These are phyloP conservation scores for Dunckerocampus dactyliophorus DNA, from an alignment of 2,113 vertebrate genomes.

Conservation along the genomic window DNA sequence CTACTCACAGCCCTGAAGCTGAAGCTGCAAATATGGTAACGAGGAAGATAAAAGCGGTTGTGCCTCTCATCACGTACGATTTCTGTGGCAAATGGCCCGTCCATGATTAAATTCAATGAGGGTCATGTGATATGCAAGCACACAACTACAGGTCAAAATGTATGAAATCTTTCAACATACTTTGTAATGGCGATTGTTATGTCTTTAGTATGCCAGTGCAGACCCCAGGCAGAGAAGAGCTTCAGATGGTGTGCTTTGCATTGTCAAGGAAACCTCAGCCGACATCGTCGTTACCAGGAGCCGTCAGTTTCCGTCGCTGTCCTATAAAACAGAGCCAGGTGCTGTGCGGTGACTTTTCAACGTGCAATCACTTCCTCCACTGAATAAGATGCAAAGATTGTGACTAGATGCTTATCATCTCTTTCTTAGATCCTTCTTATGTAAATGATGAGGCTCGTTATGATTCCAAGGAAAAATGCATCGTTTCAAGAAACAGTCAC, in stretches of 20 bases:
- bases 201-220: conserved; percentile 34
- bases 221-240: conserved; percentile 58
- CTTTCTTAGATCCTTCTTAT: conserved; percentile 51
- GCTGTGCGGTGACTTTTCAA: neutral
- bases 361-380: neutral
- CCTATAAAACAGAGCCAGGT: conserved; percentile 75
- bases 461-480: conserved; percentile 43
- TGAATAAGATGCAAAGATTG: neutral
- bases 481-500: conserved; percentile 23
- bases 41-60: conserved; percentile 1
- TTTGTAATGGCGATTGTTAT: conserved; percentile 4
- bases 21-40: conserved; percentile 60
- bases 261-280: conserved; percentile 43
- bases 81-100: neutral
- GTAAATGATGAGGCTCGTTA: conserved; percentile 45
- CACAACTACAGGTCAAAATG: neutral
- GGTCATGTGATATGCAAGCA: neutral
- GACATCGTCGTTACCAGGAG: conserved; percentile 12
- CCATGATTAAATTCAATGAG: neutral
- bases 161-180: neutral
- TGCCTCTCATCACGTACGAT: neutral
- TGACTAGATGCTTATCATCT: conserved; percentile 1
- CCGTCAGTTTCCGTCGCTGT: conserved; percentile 43
- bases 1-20: conserved; percentile 42
- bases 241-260: conserved; percentile 56